Percentiles rank a stretch among this genome's conserved stretches.
These are phyloP conservation scores for Pipistrellus pipistrellus DNA, from an alignment of 2,797 vertebrate genomes.

Conservation along the genomic window DNA sequence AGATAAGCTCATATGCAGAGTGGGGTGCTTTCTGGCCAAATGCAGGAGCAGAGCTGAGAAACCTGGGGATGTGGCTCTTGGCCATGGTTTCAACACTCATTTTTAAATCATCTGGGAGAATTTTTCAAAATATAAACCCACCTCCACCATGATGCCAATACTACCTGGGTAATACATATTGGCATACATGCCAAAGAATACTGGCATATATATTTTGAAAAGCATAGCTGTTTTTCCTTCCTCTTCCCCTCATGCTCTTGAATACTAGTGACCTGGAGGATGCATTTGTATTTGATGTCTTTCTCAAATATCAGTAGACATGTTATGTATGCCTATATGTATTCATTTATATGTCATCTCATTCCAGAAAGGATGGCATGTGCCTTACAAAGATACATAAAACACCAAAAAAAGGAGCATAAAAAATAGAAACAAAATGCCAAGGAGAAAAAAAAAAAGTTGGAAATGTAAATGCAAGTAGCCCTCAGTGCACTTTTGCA, in stretches of 20 bases:
- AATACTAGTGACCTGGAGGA: slow-evolving; percentile 16
- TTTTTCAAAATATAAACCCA: slow-evolving; percentile 26
- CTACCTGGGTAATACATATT: not conserved
- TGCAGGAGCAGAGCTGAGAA: slow-evolving; percentile 16
- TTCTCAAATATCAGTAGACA: slow-evolving; percentile 68
- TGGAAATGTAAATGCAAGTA: slow-evolving; percentile 58
- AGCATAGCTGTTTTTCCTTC: not conserved
- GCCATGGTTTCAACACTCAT: not conserved
- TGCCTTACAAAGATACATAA: slow-evolving; percentile 70
- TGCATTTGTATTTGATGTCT: slow-evolving; percentile 53
- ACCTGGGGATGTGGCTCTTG: not conserved
- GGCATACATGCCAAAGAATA: not conserved
- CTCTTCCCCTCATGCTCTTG: not conserved
- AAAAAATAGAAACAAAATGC: slow-evolving; percentile 79
- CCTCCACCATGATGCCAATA: not conserved
- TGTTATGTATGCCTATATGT: slow-evolving; percentile 62
- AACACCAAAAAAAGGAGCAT: slow-evolving; percentile 61
- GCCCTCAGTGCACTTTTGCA: not conserved
- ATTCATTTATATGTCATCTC: slow-evolving; percentile 65
- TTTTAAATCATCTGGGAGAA: slow-evolving; percentile 20
- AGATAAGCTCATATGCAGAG: slow-evolving; percentile 39
- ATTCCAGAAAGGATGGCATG: slow-evolving; percentile 72
- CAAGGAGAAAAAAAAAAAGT: slow-evolving; percentile 22
- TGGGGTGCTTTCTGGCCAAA: slow-evolving; percentile 68
- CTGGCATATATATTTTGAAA: not conserved